Conservation (phyloP, 2,888 invertebrate species). For the Leucophenga montana region DNA sequence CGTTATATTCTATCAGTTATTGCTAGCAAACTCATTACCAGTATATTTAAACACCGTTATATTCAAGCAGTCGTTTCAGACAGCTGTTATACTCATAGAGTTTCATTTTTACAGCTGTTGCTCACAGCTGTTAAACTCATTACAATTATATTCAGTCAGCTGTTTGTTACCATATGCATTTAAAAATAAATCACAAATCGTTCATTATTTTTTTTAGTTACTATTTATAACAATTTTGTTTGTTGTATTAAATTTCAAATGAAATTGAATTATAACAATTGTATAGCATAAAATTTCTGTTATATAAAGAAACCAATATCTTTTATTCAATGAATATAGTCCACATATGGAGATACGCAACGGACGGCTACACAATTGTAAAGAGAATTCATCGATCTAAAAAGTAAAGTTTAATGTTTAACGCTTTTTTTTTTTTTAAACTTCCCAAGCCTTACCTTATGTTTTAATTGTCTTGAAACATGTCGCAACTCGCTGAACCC, state of each 20-base stretch:
- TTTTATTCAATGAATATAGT: background rate
- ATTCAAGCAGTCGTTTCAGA: too few relatives aligned
- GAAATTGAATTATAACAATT: background rate
- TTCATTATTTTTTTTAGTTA: too few relatives aligned
- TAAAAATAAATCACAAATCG: too few relatives aligned
- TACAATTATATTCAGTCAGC: too few relatives aligned
- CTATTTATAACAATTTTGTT: background rate
- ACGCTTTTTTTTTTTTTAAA: background rate
- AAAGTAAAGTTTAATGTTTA: too few relatives aligned
- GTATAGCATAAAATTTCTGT: background rate
- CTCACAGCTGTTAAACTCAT: too few relatives aligned
- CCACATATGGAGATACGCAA: background rate
- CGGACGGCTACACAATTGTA: background rate
- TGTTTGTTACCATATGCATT: too few relatives aligned
- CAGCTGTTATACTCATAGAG: too few relatives aligned
- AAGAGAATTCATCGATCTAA: background rate
- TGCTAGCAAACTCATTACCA: too few relatives aligned
- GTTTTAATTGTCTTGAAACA: background rate
- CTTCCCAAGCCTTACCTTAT: background rate
- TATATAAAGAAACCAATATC: background rate
- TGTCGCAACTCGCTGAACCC: background rate
- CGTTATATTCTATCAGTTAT: too few relatives aligned
- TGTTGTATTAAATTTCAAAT: background rate
- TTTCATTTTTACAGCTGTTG: too few relatives aligned
- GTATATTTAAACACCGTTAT: too few relatives aligned